A percentile compares a stretch with the other conserved stretches of the same genome.
These are phyloP conservation scores for Loripinus fragilis DNA, from an alignment of 2,888 invertebrate species.

Conservation along the genomic window DNA sequence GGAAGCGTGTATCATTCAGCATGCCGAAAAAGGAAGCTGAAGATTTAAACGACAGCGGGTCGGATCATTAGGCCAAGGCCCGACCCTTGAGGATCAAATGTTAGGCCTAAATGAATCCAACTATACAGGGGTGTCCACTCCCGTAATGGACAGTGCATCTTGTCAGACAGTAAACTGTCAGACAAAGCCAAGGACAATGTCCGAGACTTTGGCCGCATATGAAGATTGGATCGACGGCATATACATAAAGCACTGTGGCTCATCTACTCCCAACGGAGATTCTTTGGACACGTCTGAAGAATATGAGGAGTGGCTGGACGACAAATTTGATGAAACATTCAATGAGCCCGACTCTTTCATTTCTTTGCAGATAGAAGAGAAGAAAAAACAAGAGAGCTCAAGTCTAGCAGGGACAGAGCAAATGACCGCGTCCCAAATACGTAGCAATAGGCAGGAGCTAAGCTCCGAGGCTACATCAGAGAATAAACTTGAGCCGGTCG, in stretches of 20 bases:
- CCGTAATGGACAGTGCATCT: too few relatives aligned
- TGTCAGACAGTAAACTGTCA: neutral
- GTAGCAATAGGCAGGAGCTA: neutral
- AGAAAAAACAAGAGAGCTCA: neutral
- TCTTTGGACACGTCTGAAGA: neutral
- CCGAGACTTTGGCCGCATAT: neutral
- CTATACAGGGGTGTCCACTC: too few relatives aligned
- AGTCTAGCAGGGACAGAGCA: neutral
- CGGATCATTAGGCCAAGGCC: constrained; percentile 2
- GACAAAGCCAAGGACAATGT: neutral
- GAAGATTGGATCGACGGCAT: neutral
- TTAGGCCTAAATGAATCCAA: too few relatives aligned
- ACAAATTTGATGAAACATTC: neutral
- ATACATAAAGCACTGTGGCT: neutral
- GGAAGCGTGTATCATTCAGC: neutral
- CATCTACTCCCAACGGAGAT: neutral
- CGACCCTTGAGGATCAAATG: too few relatives aligned
- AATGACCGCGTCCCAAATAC: neutral
- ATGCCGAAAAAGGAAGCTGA: neutral
- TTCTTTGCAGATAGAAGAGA: neutral
- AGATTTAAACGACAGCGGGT: constrained; percentile 13
- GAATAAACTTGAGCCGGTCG: too few relatives aligned
- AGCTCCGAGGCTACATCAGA: neutral
- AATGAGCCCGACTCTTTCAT: neutral
- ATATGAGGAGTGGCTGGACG: neutral